Base-by-base conservation (phyloP, 2,888 invertebrate species). In the Atrina japonica region DNA sequence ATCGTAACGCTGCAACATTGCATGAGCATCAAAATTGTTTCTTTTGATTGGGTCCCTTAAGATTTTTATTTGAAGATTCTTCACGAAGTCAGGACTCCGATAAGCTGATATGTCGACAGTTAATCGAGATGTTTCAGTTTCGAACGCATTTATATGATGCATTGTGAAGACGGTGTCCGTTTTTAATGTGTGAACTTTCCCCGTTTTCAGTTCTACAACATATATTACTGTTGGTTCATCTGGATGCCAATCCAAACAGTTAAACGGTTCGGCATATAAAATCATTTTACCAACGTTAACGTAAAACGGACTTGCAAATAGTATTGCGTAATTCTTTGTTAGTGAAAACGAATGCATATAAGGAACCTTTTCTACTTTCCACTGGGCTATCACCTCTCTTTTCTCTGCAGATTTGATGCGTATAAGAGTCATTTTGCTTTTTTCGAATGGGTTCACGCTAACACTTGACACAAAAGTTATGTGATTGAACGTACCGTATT, bases 261-360 rank as follows among this genome's bases (percentile, higher is more conserved):
- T 74, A 21, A 86, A 77, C 2, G 88, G 88, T 25, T 81, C 75
- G 0, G 80, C 83, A 29, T 81, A 78, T 45, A 69, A 52, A 16
- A 86, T 50, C 83, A 88, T 86, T 58, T 84, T 83, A 14, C 61
- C 9, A 5, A 82, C 75, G 71, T 86, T 85, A 11, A 88, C 78
- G 65, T 80, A 87, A 61, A 87, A 81, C 7, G 89, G 88, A 68
- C 81, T 80, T 11, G 84, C 85, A 60, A 88, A 83, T 9, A 89
- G 70, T 45, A 89, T 79, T 23, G 80, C 87, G 66, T 84, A 86
- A 43, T 84, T 76, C 53, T 75, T 25, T 0, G 89, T 86, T 2
- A 84, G 81, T 1, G 85, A 86, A 67, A 89, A 86, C 0, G 87
- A 87, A 69, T 89, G 89, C 88, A 89, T 88, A 70, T 88, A 89